Percentiles rank a stretch among this genome's conserved stretches.
phyloP scores from a whole-genome alignment of 1,140 invertebrate genomes.

The Zaprionus lachaisei region DNA sequence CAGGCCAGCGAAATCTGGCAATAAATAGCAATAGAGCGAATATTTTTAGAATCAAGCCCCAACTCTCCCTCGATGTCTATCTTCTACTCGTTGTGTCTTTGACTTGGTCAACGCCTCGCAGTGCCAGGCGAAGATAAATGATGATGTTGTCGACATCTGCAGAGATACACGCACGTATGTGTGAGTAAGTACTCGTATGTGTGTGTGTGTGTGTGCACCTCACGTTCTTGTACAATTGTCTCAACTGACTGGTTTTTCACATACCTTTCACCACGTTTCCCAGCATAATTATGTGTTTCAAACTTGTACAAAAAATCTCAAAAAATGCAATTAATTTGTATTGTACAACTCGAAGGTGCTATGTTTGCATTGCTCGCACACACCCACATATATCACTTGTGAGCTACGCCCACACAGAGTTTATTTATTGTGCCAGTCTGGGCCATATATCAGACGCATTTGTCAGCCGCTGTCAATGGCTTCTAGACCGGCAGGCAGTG shows the following conservation, averaged over 20 bases:
- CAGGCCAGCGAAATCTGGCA: conserved; percentile 55
- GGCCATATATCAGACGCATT: conserved; percentile 72
- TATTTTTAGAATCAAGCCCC: conserved; percentile 41
- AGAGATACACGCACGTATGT: conserved; percentile 4
- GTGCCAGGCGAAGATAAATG: conserved; percentile 66
- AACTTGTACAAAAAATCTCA: neutral
- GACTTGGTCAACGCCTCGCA: conserved; percentile 42
- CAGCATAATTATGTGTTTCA: conserved; percentile 61
- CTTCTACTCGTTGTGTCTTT: conserved; percentile 35
- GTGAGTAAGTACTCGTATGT: conserved; percentile 11
- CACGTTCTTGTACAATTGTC: conserved; percentile 71
- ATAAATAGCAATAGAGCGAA: conserved; percentile 61
- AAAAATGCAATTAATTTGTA: conserved; percentile 76
- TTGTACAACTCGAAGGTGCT: conserved; percentile 59
- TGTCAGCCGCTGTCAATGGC: conserved; percentile 58
- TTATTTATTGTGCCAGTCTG: conserved; percentile 70
- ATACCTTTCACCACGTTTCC: conserved; percentile 12
- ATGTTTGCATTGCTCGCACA: conserved; percentile 72
- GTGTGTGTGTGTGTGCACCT: conserved; percentile 48
- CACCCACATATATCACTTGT: conserved; percentile 67
- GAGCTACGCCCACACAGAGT: conserved; percentile 24
- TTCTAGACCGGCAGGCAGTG: conserved; percentile 26
- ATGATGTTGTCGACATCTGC: conserved; percentile 66
- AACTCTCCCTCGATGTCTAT: neutral
- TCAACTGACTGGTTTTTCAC: conserved; percentile 44